Base-by-base conservation (phyloP, 2,797 vertebrate genomes). In the Micromesistius poutassou region DNA sequence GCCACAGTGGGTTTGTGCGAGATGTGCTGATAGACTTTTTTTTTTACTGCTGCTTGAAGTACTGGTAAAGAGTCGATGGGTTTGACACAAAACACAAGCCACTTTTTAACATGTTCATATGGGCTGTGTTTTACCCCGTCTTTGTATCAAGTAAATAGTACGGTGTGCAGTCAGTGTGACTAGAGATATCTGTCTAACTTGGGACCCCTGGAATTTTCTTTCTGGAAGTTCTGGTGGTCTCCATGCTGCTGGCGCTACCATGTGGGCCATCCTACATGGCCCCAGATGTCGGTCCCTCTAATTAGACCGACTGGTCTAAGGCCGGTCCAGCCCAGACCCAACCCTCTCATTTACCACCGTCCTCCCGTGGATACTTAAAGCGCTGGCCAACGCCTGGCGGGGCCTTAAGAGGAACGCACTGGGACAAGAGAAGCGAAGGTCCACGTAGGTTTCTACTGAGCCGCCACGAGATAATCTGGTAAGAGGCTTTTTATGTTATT, bases 301-400 rank as follows among this genome's bases (percentile, higher is more conserved):
- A 95, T 95, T 94, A 94, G 19, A 88, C 78, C 25, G 84, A 77
- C 83, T 77, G 73, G 25, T 85, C 78, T 72, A 70, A 62, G 87
- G 84, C 87, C 28, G 80, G 86, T 85, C 85, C 90, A 84, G 82
- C 86, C 89, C 81, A 87, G 80, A 83, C 82, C 86, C 89, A 88
- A 68, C 76, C 91, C 92, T 92, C 89, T 92, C 89, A 86, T 91
- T 92, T 89, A 80, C 75, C 5, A 36, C 72, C 82, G 77, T 78
- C 89, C 89, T 88, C 90, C 92, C 86, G 1, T 85, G 81, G 80
- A 82, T 94, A 94, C 84, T 88, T 93, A 94, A 93, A 85, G 74
- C 79, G 82, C 81, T 76, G 76, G 88, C 89, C 92, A 93, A 76
- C 77, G 46, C 74, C 35, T 40, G 77, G 75, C 35, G 78, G 38